Evolutionary conservation across 2,888 invertebrate species (phyloP).

Genomic region (Chromoteleia sp.): DNA sequence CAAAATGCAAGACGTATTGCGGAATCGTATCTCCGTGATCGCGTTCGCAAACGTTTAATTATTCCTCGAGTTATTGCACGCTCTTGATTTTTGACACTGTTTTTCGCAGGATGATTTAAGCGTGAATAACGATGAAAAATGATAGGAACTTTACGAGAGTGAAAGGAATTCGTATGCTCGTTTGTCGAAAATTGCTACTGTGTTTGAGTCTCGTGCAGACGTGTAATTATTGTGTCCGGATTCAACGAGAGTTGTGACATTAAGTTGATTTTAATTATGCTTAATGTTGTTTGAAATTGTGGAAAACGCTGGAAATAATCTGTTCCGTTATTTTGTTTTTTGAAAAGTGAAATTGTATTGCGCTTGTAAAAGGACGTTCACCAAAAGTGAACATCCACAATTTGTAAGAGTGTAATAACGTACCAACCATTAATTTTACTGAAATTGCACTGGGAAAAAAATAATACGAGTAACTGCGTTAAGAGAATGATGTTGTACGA

Average conservation of each 20-base stretch:
- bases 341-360: slow-evolving; percentile 13
- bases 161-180: slow-evolving; percentile 1
- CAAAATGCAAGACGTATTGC: slow-evolving; percentile 5
- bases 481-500: too few relatives aligned
- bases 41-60: slow-evolving; percentile 11
- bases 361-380: not conserved
- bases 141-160: not conserved
- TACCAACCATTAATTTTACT: too few relatives aligned
- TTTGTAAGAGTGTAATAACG: too few relatives aligned
- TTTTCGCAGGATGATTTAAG: not conserved
- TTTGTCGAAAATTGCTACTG: slow-evolving; percentile 20
- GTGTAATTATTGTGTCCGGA: slow-evolving; percentile 30
- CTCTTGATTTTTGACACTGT: not conserved
- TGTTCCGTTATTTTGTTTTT: not conserved
- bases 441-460: too few relatives aligned
- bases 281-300: slow-evolving; percentile 38
- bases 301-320: slow-evolving; percentile 35
- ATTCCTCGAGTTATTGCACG: not conserved
- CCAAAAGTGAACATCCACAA: not conserved
- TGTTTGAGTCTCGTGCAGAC: slow-evolving; percentile 4
- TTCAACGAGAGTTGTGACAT: slow-evolving; percentile 32
- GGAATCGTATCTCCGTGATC: slow-evolving; percentile 5
- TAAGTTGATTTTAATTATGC: slow-evolving; percentile 47
- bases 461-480: too few relatives aligned
- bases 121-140: slow-evolving; percentile 5